Evolutionary conservation across 1,140 invertebrate species (phyloP).

Genomic region (Berghia stephanieae): DNA sequence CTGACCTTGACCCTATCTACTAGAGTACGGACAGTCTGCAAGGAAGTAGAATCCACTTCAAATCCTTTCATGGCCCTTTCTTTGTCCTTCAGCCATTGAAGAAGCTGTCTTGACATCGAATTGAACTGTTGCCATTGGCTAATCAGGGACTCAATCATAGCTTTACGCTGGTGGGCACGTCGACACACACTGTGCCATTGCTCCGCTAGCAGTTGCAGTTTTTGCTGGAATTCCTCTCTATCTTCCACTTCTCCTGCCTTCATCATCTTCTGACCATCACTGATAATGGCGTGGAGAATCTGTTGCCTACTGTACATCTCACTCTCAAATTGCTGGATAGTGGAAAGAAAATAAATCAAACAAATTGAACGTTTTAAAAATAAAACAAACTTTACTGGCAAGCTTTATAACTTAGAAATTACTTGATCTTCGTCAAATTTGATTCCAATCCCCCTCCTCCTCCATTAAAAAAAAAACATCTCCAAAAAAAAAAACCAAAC

Average conservation of each 20-base stretch:
- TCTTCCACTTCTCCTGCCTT: conserved; percentile 55
- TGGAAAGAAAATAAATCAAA: not conserved
- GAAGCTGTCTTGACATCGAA: conserved; percentile 75
- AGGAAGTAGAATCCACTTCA: conserved; percentile 47
- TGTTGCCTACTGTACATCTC: conserved; percentile 61
- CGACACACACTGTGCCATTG: conserved; percentile 86
- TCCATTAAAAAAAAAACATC: too few species aligned
- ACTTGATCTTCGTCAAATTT: too few species aligned
- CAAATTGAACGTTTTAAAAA: not conserved
- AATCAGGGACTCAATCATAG: conserved; percentile 76
- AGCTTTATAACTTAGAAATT: not conserved
- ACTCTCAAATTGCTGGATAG: conserved; percentile 60
- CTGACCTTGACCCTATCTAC: conserved; percentile 56
- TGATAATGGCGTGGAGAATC: conserved; percentile 61
- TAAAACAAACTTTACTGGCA: not conserved
- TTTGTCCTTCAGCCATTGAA: conserved; percentile 79
- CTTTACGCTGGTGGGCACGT: conserved; percentile 82
- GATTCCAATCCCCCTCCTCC: too few species aligned
- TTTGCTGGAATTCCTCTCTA: conserved; percentile 64
- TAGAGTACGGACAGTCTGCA: conserved; percentile 53
- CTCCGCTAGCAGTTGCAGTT: conserved; percentile 82
- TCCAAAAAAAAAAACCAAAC: too few species aligned
- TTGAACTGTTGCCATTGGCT: conserved; percentile 84
- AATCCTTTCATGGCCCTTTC: conserved; percentile 79
- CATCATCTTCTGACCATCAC: conserved; percentile 61